Evolutionary conservation across 2,113 vertebrate species (phyloP).

Genomic region (Brachypodius melanocephalos): DNA sequence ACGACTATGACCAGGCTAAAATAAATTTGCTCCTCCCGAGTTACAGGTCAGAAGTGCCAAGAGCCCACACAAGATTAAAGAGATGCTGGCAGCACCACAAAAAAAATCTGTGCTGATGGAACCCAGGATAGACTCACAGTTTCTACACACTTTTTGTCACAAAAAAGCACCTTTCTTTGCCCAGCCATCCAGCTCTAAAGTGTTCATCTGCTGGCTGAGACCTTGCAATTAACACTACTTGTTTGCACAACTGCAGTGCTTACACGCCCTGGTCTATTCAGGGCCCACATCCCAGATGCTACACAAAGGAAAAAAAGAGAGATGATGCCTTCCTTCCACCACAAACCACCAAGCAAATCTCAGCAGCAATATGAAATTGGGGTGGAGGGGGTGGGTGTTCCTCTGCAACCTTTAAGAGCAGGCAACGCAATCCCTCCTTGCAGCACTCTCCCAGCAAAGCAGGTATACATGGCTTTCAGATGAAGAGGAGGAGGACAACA

Average conservation of each 20-base stretch:
- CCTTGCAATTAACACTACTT: neutral
- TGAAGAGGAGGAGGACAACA: neutral
- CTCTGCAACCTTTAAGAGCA: neutral
- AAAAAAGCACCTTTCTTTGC: neutral
- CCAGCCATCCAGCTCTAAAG: neutral
- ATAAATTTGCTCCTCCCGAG: neutral
- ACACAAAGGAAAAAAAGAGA: neutral
- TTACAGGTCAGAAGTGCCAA: neutral
- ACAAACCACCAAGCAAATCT: neutral
- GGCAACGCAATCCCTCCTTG: neutral
- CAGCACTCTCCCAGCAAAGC: neutral
- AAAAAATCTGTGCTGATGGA: neutral
- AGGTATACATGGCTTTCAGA: neutral
- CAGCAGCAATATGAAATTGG: neutral
- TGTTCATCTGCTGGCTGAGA: neutral
- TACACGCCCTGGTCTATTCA: neutral
- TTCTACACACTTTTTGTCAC: neutral
- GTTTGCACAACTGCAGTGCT: neutral
- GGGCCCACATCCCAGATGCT: neutral
- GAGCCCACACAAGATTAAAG: neutral
- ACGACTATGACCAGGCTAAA: neutral
- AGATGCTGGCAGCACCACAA: neutral
- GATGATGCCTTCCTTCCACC: neutral
- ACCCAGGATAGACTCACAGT: accelerated
- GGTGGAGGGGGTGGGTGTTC: neutral